Percentiles rank a stretch among this genome's conserved stretches.
These are phyloP conservation scores for Cantharis rufa DNA, from an alignment of 2,888 invertebrate species.

Conservation along the genomic window DNA sequence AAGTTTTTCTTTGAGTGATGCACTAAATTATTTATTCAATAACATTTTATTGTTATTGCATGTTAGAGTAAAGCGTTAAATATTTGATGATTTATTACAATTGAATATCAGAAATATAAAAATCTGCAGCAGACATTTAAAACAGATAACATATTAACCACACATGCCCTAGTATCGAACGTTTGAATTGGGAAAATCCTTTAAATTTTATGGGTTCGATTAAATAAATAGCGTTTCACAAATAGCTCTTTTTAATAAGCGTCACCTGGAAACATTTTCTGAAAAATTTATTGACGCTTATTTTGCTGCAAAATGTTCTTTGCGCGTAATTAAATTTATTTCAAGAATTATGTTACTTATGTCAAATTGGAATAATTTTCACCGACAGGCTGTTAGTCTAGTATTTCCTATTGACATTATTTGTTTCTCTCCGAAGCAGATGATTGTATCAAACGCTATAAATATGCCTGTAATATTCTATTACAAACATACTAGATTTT, in stretches of 20 bases:
- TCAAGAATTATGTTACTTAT: background rate
- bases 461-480: constrained; percentile 10
- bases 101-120: constrained; percentile 8
- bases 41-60: background rate
- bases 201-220: constrained; percentile 14
- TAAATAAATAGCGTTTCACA: constrained; percentile 10
- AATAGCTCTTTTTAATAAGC: constrained; percentile 4
- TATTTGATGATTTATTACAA: constrained; percentile 9
- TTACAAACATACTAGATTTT: constrained; percentile 4
- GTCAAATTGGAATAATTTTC: constrained; percentile 10
- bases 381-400: constrained; percentile 5
- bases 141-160: constrained; percentile 15
- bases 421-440: constrained; percentile 7
- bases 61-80: background rate
- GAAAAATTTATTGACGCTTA: background rate
- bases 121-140: constrained; percentile 6
- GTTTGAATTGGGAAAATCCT: constrained; percentile 9
- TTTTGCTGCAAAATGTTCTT: background rate
- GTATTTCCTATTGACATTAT: constrained; percentile 12
- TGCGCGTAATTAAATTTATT: background rate
- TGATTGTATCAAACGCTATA: background rate
- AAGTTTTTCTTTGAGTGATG: too few relatives aligned
- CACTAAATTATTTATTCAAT: background rate
- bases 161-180: constrained; percentile 4
- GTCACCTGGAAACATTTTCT: background rate